Conservation (phyloP, 2,888 invertebrate genomes). For the Trissolcus japonicus region DNA sequence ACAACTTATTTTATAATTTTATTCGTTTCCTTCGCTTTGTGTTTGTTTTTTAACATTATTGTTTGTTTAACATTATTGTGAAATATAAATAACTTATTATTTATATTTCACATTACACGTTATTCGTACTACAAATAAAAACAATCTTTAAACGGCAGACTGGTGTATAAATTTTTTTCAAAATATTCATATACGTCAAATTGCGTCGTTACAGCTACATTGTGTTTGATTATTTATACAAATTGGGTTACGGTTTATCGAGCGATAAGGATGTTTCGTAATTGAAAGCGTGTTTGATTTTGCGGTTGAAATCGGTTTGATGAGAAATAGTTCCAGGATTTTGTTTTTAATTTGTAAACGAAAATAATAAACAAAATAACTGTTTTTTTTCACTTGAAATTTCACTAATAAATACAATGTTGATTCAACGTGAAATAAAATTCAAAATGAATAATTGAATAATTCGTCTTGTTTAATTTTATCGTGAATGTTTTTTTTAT, state of each 20-base stretch:
- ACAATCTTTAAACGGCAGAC: not conserved
- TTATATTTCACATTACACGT: too few relatives aligned
- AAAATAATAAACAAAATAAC: not conserved
- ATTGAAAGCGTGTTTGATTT: slow-evolving; percentile 18
- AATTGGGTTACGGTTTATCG: slow-evolving; percentile 25
- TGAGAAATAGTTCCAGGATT: not conserved
- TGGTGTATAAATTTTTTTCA: not conserved
- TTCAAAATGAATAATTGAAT: too few relatives aligned
- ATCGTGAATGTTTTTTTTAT: not conserved
- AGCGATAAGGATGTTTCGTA: slow-evolving; percentile 13
- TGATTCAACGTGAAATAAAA: too few relatives aligned
- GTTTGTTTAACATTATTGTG: too few relatives aligned
- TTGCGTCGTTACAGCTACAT: slow-evolving; percentile 6
- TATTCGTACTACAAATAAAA: too few relatives aligned
- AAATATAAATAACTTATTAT: too few relatives aligned
- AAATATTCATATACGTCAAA: slow-evolving; percentile 12
- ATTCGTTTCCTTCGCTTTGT: too few relatives aligned
- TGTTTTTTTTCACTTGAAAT: too few relatives aligned
- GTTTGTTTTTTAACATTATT: too few relatives aligned
- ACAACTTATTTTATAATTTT: too few relatives aligned
- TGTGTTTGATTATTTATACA: slow-evolving; percentile 26
- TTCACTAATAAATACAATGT: not conserved
- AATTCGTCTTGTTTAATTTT: too few relatives aligned
- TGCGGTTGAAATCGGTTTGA: slow-evolving; percentile 8
- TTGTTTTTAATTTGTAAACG: not conserved